phyloP scores from a whole-genome alignment of 1,140 invertebrate genomes.

The Tetramorium simillimum region DNA sequence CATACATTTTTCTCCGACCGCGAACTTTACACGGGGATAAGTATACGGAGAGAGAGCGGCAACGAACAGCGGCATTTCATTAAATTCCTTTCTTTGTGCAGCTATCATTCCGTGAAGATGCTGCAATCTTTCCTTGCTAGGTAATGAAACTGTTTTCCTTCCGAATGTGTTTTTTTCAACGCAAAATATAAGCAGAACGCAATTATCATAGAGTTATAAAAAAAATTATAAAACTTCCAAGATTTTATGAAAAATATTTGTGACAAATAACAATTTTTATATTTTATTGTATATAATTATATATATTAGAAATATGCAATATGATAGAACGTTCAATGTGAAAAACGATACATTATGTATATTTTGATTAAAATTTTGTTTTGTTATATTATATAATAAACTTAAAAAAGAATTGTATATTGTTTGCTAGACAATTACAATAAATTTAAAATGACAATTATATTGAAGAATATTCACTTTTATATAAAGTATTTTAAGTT shows the following conservation, averaged over 20 bases:
- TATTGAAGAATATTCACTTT: no score
- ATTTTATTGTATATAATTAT: neutral
- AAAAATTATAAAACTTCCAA: neutral
- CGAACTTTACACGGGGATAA: slow-evolving; percentile 7
- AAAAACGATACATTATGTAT: neutral
- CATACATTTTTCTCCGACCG: slow-evolving; percentile 54
- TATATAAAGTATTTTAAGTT: no score
- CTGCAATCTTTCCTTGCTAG: neutral
- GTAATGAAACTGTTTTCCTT: slow-evolving; percentile 14
- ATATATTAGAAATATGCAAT: neutral
- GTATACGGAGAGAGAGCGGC: neutral
- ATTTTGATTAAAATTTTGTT: no score
- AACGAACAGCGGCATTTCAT: slow-evolving; percentile 51
- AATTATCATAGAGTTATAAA: neutral
- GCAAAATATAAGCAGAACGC: neutral
- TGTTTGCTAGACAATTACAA: no score
- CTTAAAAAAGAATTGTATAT: no score
- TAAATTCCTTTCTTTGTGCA: slow-evolving; percentile 47
- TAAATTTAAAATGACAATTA: no score
- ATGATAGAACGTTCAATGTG: neutral
- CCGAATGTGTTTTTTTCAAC: slow-evolving; percentile 2
- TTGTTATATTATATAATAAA: no score
- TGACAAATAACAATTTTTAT: neutral
- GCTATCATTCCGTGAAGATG: slow-evolving; percentile 20
- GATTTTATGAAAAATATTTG: neutral